These are phyloP conservation scores for Hippocampus abdominalis DNA, from an alignment of 2,113 vertebrate genomes.

Conservation along the genomic window DNA sequence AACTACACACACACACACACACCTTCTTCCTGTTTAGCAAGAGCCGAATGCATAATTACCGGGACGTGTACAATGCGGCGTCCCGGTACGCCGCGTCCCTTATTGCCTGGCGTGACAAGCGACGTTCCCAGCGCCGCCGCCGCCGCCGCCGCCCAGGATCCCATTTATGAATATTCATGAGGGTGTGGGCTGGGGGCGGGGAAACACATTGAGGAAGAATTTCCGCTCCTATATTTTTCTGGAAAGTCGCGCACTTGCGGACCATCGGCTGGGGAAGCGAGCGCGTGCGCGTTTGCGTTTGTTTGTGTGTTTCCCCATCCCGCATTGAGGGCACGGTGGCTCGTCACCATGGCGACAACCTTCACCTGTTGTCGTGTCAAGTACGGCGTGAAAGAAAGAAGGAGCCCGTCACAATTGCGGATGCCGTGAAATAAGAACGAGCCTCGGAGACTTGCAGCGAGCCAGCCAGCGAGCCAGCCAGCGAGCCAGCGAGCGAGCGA, in stretches of 20 bases:
- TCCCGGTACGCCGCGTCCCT: constrained; percentile 62
- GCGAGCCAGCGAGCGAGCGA: background rate
- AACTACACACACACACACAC: constrained; percentile 8
- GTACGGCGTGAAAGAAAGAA: constrained; percentile 9
- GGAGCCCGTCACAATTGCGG: background rate
- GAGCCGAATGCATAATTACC: constrained; percentile 65
- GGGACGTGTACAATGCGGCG: constrained; percentile 52
- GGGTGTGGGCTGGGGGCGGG: background rate
- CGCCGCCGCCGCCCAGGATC: background rate
- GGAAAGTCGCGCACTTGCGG: no score
- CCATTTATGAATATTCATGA: constrained; percentile 69
- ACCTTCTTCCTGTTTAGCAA: constrained; percentile 55
- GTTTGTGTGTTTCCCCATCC: background rate
- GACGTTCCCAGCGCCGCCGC: constrained; percentile 27
- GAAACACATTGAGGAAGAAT: no score
- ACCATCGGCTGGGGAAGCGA: no score
- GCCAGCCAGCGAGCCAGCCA: no score
- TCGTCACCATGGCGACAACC: constrained; percentile 6
- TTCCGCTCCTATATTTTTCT: no score
- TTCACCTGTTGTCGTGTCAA: background rate
- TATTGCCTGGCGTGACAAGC: constrained; percentile 64
- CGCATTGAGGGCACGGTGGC: constrained; percentile 10
- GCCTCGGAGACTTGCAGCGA: background rate
- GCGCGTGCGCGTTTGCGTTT: background rate
- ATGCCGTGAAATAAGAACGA: constrained; percentile 5